Base-by-base conservation (phyloP, 2,797 vertebrate genomes). In the Ciconia nigra region DNA sequence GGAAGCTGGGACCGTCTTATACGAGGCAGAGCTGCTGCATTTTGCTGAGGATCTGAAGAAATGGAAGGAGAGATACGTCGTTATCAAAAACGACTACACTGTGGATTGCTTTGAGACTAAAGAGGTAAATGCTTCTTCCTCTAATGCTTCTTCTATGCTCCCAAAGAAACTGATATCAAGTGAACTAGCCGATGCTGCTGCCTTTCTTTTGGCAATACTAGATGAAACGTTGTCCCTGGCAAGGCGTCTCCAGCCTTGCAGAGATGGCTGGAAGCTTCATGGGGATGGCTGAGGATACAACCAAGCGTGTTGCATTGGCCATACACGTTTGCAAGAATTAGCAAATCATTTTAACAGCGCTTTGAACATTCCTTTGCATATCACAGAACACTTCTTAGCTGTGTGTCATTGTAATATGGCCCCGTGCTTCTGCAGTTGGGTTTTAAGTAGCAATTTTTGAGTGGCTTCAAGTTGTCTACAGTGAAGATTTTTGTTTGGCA, bases 51-150 rank as follows among this genome's bases (percentile, higher is more conserved):
- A 99, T 18, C 93, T 97, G 97, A 99, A 98, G 98, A 99, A 99
- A 96, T 99, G 99, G 99, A 99, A 97, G 94, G 98, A 99, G 55
- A 96, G 98, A 96, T 99, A 99, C 0, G 31, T 99, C 0, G 99
- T 99, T 90, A 97, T 99, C 78, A 98, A 98, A 96, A 99, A 98
- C 10, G 99, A 99, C 96, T 99, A 99, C 97, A 97, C 98, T 42
- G 97, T 99, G 98, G 98, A 99, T 96, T 99, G 98, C 97, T 99
- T 99, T 77, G 99, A 99, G 77, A 98, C 96, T 91, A 98, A 98
- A 94, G 99, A 99, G 98, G 99, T 99, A 96, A 98, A 90, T 54
- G 54, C 33, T 54, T 26, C 59, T 61, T 67, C 77, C 15, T 12
- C 15, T 55, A 18, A n/a, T 1, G 2, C n/a, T 77, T 47, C 47